Conservation (phyloP, 2,113 vertebrate species). For the Osmerus mordax region DNA sequence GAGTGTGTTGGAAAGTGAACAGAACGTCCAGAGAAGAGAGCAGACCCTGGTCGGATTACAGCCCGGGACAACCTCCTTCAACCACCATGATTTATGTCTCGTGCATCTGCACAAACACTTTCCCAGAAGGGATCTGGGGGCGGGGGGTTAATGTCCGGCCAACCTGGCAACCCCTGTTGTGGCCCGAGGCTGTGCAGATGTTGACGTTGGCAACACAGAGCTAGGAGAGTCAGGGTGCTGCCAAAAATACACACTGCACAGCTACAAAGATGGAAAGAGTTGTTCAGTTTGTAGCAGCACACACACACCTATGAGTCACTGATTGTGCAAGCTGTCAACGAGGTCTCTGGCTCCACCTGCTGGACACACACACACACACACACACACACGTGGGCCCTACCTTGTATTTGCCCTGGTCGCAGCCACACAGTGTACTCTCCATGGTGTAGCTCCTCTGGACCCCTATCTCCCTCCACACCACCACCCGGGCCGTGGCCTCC, state of each 20-base stretch:
- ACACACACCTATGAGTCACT: background rate
- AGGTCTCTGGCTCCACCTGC: slow-evolving; percentile 50
- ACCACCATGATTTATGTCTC: slow-evolving; percentile 35
- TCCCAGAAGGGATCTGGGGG: slow-evolving; percentile 20
- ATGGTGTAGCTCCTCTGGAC: slow-evolving; percentile 97
- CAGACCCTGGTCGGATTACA: slow-evolving; percentile 36
- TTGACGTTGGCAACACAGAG: slow-evolving; percentile 44
- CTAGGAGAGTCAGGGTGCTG: background rate
- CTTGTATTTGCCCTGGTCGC: slow-evolving; percentile 98
- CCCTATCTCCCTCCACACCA: slow-evolving; percentile 96
- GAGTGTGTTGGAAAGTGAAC: slow-evolving; percentile 1
- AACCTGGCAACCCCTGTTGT: slow-evolving; percentile 42
- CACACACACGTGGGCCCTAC: slow-evolving; percentile 53
- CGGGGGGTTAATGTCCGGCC: slow-evolving; percentile 23
- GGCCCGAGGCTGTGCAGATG: slow-evolving; percentile 28
- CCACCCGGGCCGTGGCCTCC: slow-evolving; percentile 93
- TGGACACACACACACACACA: slow-evolving; percentile 36
- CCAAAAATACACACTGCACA: background rate
- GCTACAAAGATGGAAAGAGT: slow-evolving; percentile 2
- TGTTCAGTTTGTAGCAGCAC: background rate
- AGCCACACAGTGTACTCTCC: slow-evolving; percentile 97
- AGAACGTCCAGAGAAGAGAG: slow-evolving; percentile 18
- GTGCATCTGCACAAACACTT: slow-evolving; percentile 60
- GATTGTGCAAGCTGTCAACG: background rate
- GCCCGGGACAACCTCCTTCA: slow-evolving; percentile 20